Base-by-base conservation (phyloP, 1,140 invertebrate genomes). In the Dendroctonus valens region DNA sequence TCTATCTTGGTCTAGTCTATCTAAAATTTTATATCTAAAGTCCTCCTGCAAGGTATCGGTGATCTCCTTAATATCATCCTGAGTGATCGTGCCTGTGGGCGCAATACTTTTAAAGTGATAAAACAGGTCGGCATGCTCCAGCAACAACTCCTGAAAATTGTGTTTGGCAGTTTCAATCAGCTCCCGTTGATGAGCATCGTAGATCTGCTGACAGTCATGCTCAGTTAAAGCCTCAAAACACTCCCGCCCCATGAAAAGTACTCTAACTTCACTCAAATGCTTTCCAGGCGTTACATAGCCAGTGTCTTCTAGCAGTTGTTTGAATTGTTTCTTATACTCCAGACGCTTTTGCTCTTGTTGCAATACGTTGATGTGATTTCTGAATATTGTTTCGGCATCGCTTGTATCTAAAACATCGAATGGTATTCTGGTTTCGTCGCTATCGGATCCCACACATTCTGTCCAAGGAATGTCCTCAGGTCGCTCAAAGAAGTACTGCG, bases 111-210 rank as follows among this genome's bases (percentile, higher is more conserved):
- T 94, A 75, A 95, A 93, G 77, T 95, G 92, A 79, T 94, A 92
- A 84, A 99, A 98, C 53, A 97, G 81, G 79, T 96, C 92, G 0
- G 94, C 93, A 79, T 97, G 91, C 79, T 98, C 97, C 74, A 97
- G 79, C 51, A 98, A 80, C 50, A 98, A 79, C 82, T 98, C 96
- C 83, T 91, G 89, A 77, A 97, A 95, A 79, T 97, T 95, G 69
- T 92, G 88, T 78, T 95, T 94, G 39, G 96, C 94, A 75, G 90
- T 88, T 73, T 94, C 88, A 75, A 94, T 92, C 54, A 98, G 89
- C 76, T 96, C 92, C 71, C 89, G 86, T 81, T 98, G 96, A 82
- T 98, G 94, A 65, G 91, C 88, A 71, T 97, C 94, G 79, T 98
- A 99, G 72, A 98, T 96, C 72, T 92, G 85, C 75, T 93, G 89